Conservation (phyloP, 1,140 invertebrate genomes). For the Pseudomyrmex pallidus region DNA sequence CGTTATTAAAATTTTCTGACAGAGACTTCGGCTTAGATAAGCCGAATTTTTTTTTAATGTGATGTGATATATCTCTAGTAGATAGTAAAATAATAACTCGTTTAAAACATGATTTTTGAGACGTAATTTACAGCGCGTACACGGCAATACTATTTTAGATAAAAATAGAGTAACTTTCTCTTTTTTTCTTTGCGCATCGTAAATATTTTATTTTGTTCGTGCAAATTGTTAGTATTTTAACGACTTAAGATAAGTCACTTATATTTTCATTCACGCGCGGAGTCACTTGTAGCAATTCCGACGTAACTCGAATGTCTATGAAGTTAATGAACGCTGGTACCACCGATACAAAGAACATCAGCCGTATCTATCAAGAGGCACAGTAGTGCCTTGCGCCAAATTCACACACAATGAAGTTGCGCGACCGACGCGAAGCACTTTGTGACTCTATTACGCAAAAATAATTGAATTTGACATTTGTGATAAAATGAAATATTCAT, state of each 20-base stretch:
- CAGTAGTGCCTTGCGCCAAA: too few species aligned
- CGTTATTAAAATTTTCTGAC: background rate
- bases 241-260: background rate
- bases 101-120: background rate
- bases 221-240: background rate
- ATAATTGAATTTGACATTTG: too few species aligned
- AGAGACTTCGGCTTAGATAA: too few species aligned
- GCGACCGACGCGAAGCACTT: too few species aligned
- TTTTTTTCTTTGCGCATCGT: background rate
- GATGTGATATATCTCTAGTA: background rate
- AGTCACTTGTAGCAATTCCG: background rate
- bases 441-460: background rate
- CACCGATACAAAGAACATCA: too few species aligned
- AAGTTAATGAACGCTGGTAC: conserved; percentile 21
- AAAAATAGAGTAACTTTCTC: background rate
- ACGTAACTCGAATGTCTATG: conserved; percentile 15
- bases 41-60: background rate
- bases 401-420: too few species aligned
- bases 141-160: background rate
- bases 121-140: background rate
- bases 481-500: too few species aligned
- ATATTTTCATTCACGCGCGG: background rate
- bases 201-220: background rate
- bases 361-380: too few species aligned
- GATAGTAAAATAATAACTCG: too few species aligned